These are phyloP conservation scores for Leptinotarsa rubiginosa DNA, from an alignment of 2,888 invertebrate genomes.

Conservation along the genomic window DNA sequence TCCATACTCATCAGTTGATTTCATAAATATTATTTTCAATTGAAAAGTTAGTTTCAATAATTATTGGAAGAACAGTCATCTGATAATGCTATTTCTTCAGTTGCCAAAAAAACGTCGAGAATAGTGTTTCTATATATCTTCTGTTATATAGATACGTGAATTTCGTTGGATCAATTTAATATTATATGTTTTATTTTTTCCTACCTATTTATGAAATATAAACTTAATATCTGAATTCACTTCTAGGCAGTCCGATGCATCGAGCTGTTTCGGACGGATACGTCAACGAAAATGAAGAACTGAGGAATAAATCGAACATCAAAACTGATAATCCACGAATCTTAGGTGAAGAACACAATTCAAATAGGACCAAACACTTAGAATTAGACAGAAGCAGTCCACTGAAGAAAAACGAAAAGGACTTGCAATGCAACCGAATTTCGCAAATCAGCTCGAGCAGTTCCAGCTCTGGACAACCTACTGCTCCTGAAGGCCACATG, in stretches of 20 bases:
- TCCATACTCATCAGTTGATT: no score
- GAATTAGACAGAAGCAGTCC: constrained; percentile 73
- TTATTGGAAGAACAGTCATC: no score
- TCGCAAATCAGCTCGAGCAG: constrained; percentile 72
- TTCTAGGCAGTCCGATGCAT: constrained; percentile 70
- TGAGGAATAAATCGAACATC: constrained; percentile 64
- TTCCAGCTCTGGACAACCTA: constrained; percentile 65
- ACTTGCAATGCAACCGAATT: constrained; percentile 70
- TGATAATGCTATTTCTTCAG: no score
- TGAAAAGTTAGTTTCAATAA: no score
- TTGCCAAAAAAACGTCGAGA: no score
- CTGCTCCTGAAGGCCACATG: constrained; percentile 61
- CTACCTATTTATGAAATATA: no score
- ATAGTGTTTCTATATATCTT: no score
- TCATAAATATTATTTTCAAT: no score
- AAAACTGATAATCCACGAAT: constrained; percentile 39
- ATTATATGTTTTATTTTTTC: no score
- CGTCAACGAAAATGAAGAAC: constrained; percentile 82
- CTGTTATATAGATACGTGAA: no score
- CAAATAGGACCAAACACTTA: constrained; percentile 69
- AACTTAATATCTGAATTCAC: neutral
- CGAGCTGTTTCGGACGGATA: constrained; percentile 79
- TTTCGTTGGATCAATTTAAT: no score
- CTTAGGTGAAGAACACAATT: constrained; percentile 53
- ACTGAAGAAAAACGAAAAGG: constrained; percentile 65